Base-by-base conservation (phyloP, 2,888 invertebrate species). In the Phengaris alcon region DNA sequence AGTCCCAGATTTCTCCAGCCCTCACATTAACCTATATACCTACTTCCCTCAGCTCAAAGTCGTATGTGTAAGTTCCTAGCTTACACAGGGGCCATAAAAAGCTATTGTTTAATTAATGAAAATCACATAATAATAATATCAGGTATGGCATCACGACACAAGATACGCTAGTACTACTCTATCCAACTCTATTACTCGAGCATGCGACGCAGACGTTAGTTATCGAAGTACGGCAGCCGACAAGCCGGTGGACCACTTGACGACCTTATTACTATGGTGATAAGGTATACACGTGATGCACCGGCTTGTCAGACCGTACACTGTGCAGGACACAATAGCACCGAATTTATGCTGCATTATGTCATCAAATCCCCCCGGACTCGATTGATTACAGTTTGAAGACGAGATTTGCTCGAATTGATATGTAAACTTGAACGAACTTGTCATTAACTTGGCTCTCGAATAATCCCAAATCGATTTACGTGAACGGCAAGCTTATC, bases 331-430 rank as follows among this genome's bases (percentile, higher is more conserved):
- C 64, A 64, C 64, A 64, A 64, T 64, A 35, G 64, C 64, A 35
- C 12, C 13, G 64, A 64, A 44, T 44, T 12, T 52, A 52, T 52
- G 4, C 35, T 69, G 69, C 69, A 48, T 69, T 69, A 48, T 48
- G 69, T 69, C 69, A 48, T 48, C 69, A 46, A 69, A 69, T n/a
- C 68, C 68, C 48, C n/a, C 48, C 6, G 69, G 69, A 69, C 9
- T 46, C 46, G 69, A 69, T 69, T 48, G 69, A 69, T 69, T 69
- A 69, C 46, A 48, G 48, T 48, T 69, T 69, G 69, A 69, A 69
- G 48, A 64, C 69, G 69, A 48, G 46, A 69, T 69, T 69, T 69
- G 69, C 48, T 69, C 48, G 48, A 69, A 69, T 69, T 69, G 69
- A 69, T 69, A 69, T 48, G 69, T 48, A 48, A 69, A 69, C 69